Base-by-base conservation (phyloP, 2,797 vertebrate species). In the Phrynocephalus forsythii region DNA sequence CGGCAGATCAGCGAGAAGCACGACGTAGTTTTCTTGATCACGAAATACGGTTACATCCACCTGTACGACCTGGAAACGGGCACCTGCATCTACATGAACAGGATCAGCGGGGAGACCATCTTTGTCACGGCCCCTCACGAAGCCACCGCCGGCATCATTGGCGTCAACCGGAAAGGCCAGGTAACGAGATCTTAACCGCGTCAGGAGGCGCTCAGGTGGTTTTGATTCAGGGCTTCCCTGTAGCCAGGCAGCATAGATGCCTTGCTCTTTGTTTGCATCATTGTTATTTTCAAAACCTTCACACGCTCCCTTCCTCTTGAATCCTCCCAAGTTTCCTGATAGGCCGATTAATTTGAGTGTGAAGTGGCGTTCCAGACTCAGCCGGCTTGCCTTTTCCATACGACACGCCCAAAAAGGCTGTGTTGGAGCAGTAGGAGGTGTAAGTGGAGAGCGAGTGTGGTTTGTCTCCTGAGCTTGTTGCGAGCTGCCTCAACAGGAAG, bases 1-100 rank as follows among this genome's bases (percentile, higher is more conserved):
- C 28, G 91, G 90, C 95, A 99, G 99, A 99, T 99, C 94, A 99
- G 98, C 92, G 96, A 98, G 93, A 99, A 99, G 94, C 98, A 99
- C 0, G 98, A 99, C 88, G 99, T 99, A n/a, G 98, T 99, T 77
- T 99, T 99, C 94, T 97, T 99, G 52, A 99, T 99, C 90, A 99
- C 99, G 28, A 99, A 99, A 92, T 99, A 99, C 68, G 99, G 99
- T 85, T 99, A 99, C 93, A 99, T 99, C 94, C 99, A 99, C 92
- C 96, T 99, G 83, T 99, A 99, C 84, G 99, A 99, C 94, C 96
- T 99, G 95, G 99, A 99, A 96, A 99, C 99, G 0, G 99, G 99
- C 79, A 99, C 99, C 93, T 99, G 99, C 91, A 99, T 99, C 95
- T 99, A 99, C 95, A 99, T 99, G 99, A 99, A 99, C 95, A 97